Percentiles rank a stretch among this genome's conserved stretches.
Evolutionary conservation across 64 coral and sea anemone species (phyloP).

Genomic region (Pocillopora verrucosa): DNA sequence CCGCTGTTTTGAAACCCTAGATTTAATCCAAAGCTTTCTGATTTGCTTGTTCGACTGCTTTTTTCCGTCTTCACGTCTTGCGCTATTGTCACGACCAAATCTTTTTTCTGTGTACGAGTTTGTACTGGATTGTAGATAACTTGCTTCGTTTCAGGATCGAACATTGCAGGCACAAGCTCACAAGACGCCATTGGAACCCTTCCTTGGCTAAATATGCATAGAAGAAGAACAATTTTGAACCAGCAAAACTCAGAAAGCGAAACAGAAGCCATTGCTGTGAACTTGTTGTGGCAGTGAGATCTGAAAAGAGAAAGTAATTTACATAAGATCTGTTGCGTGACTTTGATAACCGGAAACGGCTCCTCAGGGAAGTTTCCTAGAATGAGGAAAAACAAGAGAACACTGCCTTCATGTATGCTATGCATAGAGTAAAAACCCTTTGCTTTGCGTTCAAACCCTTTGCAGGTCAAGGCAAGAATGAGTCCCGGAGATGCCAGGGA

Average conservation of each 20-base stretch:
- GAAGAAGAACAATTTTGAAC: not conserved
- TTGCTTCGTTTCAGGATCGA: conserved; percentile 37
- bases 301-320: too few species aligned
- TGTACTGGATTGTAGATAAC: conserved; percentile 12
- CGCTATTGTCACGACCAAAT: conserved; percentile 39
- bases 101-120: conserved; percentile 5
- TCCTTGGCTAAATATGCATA: not conserved
- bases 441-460: too few species aligned
- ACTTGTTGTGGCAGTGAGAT: not conserved
- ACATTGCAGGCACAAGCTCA: conserved; percentile 23
- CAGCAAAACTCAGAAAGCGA: not conserved
- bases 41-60: conserved; percentile 3
- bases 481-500: too few species aligned
- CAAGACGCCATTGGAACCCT: not conserved
- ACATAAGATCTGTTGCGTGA: too few species aligned
- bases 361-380: too few species aligned
- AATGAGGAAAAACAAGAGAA: too few species aligned
- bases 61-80: conserved; percentile 15
- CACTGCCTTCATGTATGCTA: too few species aligned
- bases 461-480: too few species aligned
- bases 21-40: conserved; percentile 18
- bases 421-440: too few species aligned
- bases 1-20: not conserved
- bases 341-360: too few species aligned
- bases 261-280: not conserved